Evolutionary conservation across 2,888 invertebrate genomes (phyloP).

Genomic region (Tachystola acroxantha): DNA sequence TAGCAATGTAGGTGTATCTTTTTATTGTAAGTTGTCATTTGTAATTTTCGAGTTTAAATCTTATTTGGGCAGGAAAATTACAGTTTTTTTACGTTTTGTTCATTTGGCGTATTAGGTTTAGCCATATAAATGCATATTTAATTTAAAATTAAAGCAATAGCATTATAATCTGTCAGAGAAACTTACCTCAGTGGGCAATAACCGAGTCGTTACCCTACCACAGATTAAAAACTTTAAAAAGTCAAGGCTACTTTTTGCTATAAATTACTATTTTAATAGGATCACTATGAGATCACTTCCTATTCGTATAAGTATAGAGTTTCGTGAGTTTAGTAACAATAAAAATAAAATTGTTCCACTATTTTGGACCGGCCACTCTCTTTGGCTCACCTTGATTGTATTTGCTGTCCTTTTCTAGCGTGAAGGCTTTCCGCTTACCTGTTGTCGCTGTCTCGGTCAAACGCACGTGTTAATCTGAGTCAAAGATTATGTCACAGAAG

Average conservation of each 20-base stretch:
- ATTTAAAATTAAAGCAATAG: too few relatives aligned
- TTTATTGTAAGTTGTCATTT: too few relatives aligned
- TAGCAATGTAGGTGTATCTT: too few relatives aligned
- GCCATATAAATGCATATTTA: too few relatives aligned
- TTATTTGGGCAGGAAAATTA: too few relatives aligned
- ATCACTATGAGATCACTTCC: slow-evolving; percentile 61
- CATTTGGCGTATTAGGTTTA: too few relatives aligned
- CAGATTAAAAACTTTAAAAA: too few relatives aligned
- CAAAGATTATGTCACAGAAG: slow-evolving; percentile 38
- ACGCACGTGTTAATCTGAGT: slow-evolving; percentile 52
- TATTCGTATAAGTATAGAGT: slow-evolving; percentile 27
- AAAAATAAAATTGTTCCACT: slow-evolving; percentile 51
- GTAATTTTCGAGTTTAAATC: too few relatives aligned
- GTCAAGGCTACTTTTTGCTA: slow-evolving; percentile 29
- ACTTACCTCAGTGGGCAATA: too few relatives aligned
- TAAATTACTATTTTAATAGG: slow-evolving; percentile 21
- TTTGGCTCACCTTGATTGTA: slow-evolving; percentile 56
- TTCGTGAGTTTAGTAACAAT: slow-evolving; percentile 44
- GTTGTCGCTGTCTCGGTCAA: slow-evolving; percentile 39
- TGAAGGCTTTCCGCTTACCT: slow-evolving; percentile 26
- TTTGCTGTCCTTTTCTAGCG: slow-evolving; percentile 39
- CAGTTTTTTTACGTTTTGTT: too few relatives aligned
- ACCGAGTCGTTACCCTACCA: too few relatives aligned
- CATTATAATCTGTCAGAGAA: too few relatives aligned
- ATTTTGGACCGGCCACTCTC: slow-evolving; percentile 53